Evolutionary conservation across 1,140 invertebrate species (phyloP), one percentile per base, ranked within the genome.

Genomic region (Chlorops oryzae): DNA sequence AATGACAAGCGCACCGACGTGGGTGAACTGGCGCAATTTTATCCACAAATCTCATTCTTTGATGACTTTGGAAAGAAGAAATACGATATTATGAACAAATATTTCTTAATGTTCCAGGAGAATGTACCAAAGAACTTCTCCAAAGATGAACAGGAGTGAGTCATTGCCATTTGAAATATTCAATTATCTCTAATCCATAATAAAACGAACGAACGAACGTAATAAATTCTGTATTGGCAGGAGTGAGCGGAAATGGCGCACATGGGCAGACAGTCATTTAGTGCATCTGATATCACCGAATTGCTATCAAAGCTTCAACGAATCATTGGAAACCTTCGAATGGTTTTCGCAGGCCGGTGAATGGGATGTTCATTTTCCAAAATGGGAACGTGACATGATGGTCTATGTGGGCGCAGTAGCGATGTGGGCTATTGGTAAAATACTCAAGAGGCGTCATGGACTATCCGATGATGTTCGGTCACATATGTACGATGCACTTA

Each of bases 251-350:
- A 86, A 93, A 66, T 98, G 95, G 95, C 78, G 96, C 52, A 81
- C 86, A 64, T 99, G 96, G 96, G 86, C 86, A 0, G 96, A 99
- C 73, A 79, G 84, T 41, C 83, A 87, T 40, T 78, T 96, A 9
- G 92, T 98, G 2, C 94, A 98, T 68, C 83, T 85, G 1, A 76
- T 99, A 35, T 98, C 96, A 3, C 96, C 96, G 10, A 99, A 99
- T 76, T 92, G 98, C 42, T 99, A 99, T 65, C 80, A 92, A 49
- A 92, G 88, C 0, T 71, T 78, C 4, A 68, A 73, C 4, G 96
- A 99, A 79, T 80, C 96, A 1, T 70, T 93, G 17, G 81, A 93
- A 70, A 86, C 93, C 0, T 97, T 98, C 67, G 81, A 85, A 53
- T 93, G 90, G 85, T 97, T 96, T 74, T 89, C 90, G 10, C 70